These are phyloP conservation scores for Phylloscopus trochiloides DNA, from an alignment of 2,113 vertebrate genomes.

Conservation along the genomic window DNA sequence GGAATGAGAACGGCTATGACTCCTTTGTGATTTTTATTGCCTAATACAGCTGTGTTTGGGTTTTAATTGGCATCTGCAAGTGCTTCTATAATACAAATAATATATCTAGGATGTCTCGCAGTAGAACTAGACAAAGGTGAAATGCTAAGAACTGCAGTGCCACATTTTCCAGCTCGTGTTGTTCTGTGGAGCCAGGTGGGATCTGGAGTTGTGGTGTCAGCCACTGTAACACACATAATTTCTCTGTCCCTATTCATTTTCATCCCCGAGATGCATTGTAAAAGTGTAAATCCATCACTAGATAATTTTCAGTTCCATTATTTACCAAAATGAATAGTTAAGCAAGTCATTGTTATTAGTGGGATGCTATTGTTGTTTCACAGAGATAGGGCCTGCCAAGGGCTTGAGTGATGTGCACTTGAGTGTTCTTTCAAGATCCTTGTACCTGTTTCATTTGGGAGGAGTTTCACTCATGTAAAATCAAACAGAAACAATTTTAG, in stretches of 20 bases:
- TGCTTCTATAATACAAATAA: neutral
- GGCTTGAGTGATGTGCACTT: slow-evolving; percentile 64
- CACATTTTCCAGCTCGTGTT: neutral
- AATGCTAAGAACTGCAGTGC: neutral
- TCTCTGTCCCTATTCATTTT: slow-evolving; percentile 45
- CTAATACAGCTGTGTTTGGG: neutral
- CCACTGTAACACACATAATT: slow-evolving; percentile 36
- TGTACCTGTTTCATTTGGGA: slow-evolving; percentile 67
- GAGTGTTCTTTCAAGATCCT: slow-evolving; percentile 63
- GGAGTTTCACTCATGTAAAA: slow-evolving; percentile 65
- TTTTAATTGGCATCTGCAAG: slow-evolving; percentile 34
- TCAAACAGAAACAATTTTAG: slow-evolving; percentile 69
- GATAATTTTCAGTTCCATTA: slow-evolving; percentile 68
- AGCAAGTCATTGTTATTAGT: slow-evolving; percentile 60
- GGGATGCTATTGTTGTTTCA: slow-evolving; percentile 53
- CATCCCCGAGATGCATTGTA: slow-evolving; percentile 36
- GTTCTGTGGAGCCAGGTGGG: neutral
- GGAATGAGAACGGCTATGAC: neutral
- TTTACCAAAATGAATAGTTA: slow-evolving; percentile 68
- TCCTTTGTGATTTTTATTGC: neutral
- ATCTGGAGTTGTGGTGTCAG: neutral
- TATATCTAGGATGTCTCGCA: neutral
- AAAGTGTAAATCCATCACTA: slow-evolving; percentile 62
- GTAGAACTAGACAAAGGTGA: neutral
- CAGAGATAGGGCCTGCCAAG: slow-evolving; percentile 52